Conservation (phyloP, 1,140 invertebrate genomes). For the Brachionus paranguensis region DNA sequence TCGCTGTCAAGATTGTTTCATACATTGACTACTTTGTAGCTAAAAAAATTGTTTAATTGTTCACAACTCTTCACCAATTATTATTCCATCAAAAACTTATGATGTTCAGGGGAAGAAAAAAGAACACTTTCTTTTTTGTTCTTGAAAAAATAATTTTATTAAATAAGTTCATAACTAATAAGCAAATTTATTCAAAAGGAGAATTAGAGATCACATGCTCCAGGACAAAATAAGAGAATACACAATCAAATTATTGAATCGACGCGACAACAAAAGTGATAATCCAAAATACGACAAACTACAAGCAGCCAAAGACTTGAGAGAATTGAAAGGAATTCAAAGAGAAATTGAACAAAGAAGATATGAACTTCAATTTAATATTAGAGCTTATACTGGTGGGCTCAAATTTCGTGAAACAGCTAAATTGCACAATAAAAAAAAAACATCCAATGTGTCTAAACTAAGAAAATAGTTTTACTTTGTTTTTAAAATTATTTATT, state of each 20-base stretch:
- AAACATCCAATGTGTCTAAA: neutral
- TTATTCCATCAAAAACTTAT: too few species aligned
- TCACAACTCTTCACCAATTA: too few species aligned
- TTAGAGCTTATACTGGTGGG: constrained; percentile 2
- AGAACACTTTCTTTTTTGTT: too few species aligned
- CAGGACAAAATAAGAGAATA: constrained; percentile 27
- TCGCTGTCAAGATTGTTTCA: too few species aligned
- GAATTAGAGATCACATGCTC: constrained; percentile 20
- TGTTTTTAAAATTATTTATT: neutral
- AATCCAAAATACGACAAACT: constrained; percentile 17
- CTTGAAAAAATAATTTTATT: too few species aligned
- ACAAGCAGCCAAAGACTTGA: constrained; percentile 21
- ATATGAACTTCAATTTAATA: constrained; percentile 26
- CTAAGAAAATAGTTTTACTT: neutral
- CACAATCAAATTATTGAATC: neutral
- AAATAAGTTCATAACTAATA: too few species aligned
- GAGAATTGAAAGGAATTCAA: constrained; percentile 20
- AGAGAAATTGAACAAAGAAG: constrained; percentile 31
- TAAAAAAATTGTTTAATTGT: too few species aligned
- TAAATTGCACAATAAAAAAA: neutral
- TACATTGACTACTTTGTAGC: too few species aligned
- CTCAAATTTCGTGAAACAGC: constrained; percentile 16
- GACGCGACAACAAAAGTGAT: neutral
- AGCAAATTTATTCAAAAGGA: neutral
- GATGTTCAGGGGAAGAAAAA: too few species aligned